These are phyloP conservation scores for Pandion haliaetus DNA, from an alignment of 2,113 vertebrate species.

Conservation along the genomic window DNA sequence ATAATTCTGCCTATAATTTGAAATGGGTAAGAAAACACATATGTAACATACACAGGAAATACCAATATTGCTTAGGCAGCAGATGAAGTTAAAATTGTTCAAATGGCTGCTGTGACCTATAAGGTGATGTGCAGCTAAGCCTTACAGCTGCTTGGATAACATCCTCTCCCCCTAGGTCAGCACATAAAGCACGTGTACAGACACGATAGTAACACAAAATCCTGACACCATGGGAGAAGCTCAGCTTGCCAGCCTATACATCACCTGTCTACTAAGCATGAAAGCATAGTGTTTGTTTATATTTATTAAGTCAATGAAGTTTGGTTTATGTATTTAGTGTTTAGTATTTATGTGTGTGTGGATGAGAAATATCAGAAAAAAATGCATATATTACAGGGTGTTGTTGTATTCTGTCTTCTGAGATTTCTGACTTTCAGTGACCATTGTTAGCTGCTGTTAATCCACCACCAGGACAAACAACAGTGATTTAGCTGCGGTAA, in stretches of 20 bases:
- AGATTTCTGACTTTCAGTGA: neutral
- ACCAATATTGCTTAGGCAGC: neutral
- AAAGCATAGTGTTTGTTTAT: neutral
- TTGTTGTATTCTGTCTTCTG: neutral
- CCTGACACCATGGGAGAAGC: neutral
- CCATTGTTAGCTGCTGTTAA: neutral
- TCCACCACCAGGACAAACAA: neutral
- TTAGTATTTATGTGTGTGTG: neutral
- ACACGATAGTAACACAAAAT: neutral
- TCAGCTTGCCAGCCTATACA: neutral
- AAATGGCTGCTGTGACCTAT: neutral
- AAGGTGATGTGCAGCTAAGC: neutral
- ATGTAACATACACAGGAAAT: neutral
- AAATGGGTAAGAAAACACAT: neutral
- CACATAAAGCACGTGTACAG: rapidly evolving
- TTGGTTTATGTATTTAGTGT: neutral
- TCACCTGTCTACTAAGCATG: neutral
- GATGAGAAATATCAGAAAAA: neutral
- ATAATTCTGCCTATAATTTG: neutral
- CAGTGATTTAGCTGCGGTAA: neutral
- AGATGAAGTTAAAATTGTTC: neutral
- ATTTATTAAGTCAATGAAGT: neutral
- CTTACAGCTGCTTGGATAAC: neutral
- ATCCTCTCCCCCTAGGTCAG: neutral
- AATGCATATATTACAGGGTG: neutral